A percentile compares a stretch with the other conserved stretches of the same genome.
Conservation (phyloP, 2,797 vertebrate species). For the Catamblyrhynchus diadema region DNA sequence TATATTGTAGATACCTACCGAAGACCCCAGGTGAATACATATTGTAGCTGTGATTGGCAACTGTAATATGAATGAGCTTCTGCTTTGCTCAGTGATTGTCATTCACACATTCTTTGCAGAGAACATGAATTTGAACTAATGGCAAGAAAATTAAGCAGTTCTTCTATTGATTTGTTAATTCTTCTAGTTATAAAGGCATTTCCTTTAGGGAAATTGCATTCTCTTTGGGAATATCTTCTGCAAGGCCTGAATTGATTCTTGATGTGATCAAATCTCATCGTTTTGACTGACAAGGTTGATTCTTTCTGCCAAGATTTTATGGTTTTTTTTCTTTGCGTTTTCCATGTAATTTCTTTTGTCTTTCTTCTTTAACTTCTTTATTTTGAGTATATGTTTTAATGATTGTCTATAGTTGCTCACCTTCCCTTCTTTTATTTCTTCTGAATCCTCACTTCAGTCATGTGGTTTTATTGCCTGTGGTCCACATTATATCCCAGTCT, state of each 20-base stretch:
- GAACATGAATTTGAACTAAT: conserved; percentile 41
- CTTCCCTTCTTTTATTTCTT: not conserved
- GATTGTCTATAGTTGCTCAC: not conserved
- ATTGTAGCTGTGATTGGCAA: conserved; percentile 19
- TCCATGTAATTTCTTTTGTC: not conserved
- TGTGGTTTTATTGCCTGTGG: not conserved
- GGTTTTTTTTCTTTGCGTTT: not conserved
- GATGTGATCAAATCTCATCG: not conserved
- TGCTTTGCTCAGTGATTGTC: conserved; percentile 10
- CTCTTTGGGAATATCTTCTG: not conserved
- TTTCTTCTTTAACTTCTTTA: not conserved
- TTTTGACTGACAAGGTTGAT: not conserved
- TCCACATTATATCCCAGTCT: not conserved
- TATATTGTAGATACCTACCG: not conserved
- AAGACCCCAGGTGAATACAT: not conserved
- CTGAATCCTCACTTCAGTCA: not conserved
- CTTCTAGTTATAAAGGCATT: conserved; percentile 15
- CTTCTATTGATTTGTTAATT: conserved; percentile 44
- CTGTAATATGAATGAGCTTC: conserved; percentile 28
- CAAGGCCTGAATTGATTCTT: not conserved
- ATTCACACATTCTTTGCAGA: conserved; percentile 1
- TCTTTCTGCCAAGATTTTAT: not conserved
- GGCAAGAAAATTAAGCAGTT: conserved; percentile 38
- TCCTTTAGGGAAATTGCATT: not conserved
- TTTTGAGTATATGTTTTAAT: not conserved